Percentiles rank a stretch among this genome's conserved stretches.
Conservation (phyloP, 2,888 invertebrate genomes). For the Carcina quercana region DNA sequence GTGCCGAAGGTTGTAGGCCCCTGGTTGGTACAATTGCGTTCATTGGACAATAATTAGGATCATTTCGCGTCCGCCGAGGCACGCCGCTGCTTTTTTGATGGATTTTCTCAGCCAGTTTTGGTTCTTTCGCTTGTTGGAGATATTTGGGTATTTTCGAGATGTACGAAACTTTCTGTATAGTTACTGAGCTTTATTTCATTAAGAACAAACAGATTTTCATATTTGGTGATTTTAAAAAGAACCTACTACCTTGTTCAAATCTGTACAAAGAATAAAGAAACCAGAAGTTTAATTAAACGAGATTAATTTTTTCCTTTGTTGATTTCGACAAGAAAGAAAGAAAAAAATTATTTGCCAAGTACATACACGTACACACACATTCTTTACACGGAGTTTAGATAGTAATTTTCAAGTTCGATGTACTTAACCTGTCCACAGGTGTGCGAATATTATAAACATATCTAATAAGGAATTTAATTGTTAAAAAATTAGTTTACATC, state of each 20-base stretch:
- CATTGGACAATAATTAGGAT: conserved; percentile 4
- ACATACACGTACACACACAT: no score
- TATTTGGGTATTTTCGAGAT: conserved; percentile 3
- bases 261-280: not conserved
- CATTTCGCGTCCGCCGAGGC: conserved; percentile 3
- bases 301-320: not conserved
- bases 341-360: no score
- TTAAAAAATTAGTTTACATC: no score
- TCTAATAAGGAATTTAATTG: no score
- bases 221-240: no score
- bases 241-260: not conserved
- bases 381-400: no score
- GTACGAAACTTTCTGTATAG: conserved; percentile 1
- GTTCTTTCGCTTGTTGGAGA: conserved; percentile 7
- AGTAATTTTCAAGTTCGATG: no score
- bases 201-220: not conserved
- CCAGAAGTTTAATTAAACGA: not conserved
- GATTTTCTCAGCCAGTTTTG: conserved; percentile 6
- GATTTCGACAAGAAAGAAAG: no score
- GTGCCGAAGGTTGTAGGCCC: not conserved
- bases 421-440: no score
- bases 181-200: no score
- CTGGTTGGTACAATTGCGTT: conserved; percentile 5
- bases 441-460: no score
- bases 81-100: conserved; percentile 9